Evolutionary conservation across 2,888 invertebrate genomes (phyloP).

Genomic region (Caenorhabditis japonica): DNA sequence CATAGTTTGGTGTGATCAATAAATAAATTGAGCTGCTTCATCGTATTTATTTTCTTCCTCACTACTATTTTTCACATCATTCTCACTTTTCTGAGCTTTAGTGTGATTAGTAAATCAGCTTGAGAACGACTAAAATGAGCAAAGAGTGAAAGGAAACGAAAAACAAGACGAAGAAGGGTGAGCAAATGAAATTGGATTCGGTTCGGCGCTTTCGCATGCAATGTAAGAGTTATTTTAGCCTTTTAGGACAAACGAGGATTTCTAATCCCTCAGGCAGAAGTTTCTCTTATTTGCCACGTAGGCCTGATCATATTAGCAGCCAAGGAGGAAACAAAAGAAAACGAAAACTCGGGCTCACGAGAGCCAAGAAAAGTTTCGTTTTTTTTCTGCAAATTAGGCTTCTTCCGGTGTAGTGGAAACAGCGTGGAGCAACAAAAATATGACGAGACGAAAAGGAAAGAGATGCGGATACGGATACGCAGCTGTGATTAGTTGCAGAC

Average conservation of each 20-base stretch:
- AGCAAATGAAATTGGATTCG: conserved; percentile 50
- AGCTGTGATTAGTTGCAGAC: conserved; percentile 1
- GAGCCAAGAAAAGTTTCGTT: not conserved
- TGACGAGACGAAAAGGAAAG: not conserved
- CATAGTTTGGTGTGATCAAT: conserved; percentile 15
- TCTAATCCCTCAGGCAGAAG: conserved; percentile 2
- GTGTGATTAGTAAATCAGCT: conserved; percentile 7
- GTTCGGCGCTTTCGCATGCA: conserved; percentile 8
- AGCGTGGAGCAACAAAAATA: not conserved
- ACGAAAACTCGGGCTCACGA: not conserved
- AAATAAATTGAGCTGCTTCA: conserved; percentile 15
- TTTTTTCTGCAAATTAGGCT: conserved; percentile 12
- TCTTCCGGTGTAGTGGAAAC: conserved; percentile 3
- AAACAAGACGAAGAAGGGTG: not conserved
- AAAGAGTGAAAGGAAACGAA: not conserved
- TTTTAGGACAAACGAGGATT: not conserved
- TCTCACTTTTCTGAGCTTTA: not conserved
- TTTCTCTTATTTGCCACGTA: not conserved
- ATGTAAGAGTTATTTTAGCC: conserved; percentile 11
- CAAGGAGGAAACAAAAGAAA: conserved; percentile 7
- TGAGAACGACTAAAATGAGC: conserved; percentile 6
- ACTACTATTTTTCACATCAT: too few relatives aligned
- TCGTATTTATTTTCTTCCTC: not conserved
- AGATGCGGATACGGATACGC: not conserved
- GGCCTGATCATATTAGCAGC: conserved; percentile 4